Evolutionary conservation across 2,888 invertebrate species (phyloP).

Genomic region (Saturnia japonica): DNA sequence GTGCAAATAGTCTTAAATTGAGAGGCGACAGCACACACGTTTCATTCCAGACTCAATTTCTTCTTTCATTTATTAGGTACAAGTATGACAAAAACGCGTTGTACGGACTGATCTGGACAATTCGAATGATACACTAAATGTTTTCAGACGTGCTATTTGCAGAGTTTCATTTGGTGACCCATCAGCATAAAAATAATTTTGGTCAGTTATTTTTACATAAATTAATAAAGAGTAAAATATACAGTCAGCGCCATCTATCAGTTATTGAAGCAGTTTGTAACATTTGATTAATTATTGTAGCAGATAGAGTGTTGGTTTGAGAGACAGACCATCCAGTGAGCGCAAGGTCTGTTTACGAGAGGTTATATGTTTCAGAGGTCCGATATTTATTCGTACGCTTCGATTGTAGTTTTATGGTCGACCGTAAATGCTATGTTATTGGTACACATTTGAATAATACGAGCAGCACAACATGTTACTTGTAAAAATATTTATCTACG

Average conservation of each 20-base stretch:
- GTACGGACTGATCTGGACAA: too few relatives aligned
- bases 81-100: too few relatives aligned
- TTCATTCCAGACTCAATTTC: not conserved
- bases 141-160: too few relatives aligned
- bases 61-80: too few relatives aligned
- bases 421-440: slow-evolving; percentile 78
- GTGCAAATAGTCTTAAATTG: not conserved
- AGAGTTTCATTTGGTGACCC: too few relatives aligned
- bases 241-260: not conserved
- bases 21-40: not conserved
- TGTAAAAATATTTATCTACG: slow-evolving; percentile 70
- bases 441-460: slow-evolving; percentile 79
- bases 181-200: too few relatives aligned
- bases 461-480: slow-evolving; percentile 61
- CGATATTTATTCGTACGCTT: slow-evolving; percentile 78
- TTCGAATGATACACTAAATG: too few relatives aligned
- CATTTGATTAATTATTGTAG: not conserved
- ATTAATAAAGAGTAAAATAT: not conserved
- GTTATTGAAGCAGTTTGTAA: not conserved
- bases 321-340: slow-evolving; percentile 29
- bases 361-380: slow-evolving; percentile 77
- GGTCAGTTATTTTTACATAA: too few relatives aligned
- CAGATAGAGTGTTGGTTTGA: not conserved
- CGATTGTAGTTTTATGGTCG: slow-evolving; percentile 79
- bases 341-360: slow-evolving; percentile 36